Percentiles rank a stretch among this genome's conserved stretches.
Conservation (phyloP, 2,113 vertebrate species). For the Silurus asotus region DNA sequence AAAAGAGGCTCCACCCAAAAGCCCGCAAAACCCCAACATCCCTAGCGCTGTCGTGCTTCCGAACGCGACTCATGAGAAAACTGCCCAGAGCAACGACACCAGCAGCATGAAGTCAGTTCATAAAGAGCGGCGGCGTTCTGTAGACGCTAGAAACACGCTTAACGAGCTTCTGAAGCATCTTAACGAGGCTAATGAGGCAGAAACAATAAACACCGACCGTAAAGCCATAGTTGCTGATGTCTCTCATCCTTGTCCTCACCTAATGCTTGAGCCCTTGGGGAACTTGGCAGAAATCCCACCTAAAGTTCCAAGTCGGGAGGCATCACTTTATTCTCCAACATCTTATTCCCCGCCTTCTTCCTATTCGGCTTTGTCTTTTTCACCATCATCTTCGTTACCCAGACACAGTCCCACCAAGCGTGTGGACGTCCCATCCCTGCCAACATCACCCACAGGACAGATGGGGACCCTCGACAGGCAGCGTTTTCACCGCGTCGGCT, state of each 20-base stretch:
- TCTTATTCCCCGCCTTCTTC: slow-evolving; percentile 67
- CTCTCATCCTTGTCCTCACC: slow-evolving; percentile 84
- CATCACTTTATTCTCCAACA: slow-evolving; percentile 93
- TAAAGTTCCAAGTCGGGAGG: slow-evolving; percentile 92
- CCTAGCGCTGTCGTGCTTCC: slow-evolving; percentile 96
- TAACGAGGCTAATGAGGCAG: slow-evolving; percentile 75
- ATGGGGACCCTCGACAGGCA: slow-evolving; percentile 93
- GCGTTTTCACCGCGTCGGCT: slow-evolving; percentile 88
- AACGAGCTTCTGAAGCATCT: slow-evolving; percentile 97
- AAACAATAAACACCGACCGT: slow-evolving; percentile 69
- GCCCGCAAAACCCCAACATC: slow-evolving; percentile 89
- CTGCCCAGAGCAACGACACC: slow-evolving; percentile 79
- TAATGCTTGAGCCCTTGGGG: slow-evolving; percentile 91
- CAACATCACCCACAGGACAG: slow-evolving; percentile 82
- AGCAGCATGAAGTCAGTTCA: slow-evolving; percentile 80
- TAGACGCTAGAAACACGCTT: slow-evolving; percentile 94
- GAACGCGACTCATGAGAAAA: slow-evolving; percentile 94
- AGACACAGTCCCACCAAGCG: slow-evolving; percentile 96
- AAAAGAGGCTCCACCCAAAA: slow-evolving; percentile 85
- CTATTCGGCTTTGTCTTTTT: slow-evolving; percentile 84
- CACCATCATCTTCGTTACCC: slow-evolving; percentile 92
- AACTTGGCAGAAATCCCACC: slow-evolving; percentile 91
- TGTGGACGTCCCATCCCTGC: slow-evolving; percentile 89
- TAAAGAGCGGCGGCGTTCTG: slow-evolving; percentile 89
- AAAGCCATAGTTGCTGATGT: slow-evolving; percentile 90